Conservation (phyloP, 30 jellyfish, hydroid and myxozoan species). For the Cassiopea andromeda region DNA sequence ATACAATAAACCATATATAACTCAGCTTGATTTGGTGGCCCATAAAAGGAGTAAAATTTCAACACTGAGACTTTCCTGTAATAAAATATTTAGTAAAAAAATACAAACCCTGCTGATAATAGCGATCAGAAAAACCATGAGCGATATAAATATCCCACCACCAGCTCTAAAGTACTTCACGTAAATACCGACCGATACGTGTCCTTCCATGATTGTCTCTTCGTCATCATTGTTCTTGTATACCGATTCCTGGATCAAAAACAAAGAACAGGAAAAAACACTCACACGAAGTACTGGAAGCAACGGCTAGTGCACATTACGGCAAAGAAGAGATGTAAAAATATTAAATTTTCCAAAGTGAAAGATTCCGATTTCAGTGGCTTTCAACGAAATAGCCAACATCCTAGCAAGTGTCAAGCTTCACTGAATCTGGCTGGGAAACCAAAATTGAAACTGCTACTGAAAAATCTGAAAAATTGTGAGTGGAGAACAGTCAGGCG, state of each 20-base stretch:
- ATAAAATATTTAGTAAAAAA: neutral
- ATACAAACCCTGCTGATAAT: conserved; percentile 47
- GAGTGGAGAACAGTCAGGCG: no score
- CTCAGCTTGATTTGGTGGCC: no score
- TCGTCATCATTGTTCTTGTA: conserved; percentile 19
- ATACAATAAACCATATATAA: no score
- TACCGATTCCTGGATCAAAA: conserved; percentile 24
- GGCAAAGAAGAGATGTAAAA: no score
- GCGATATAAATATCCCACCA: conserved; percentile 35
- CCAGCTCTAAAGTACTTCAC: conserved; percentile 69
- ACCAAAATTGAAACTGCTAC: no score
- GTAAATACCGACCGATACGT: conserved; percentile 23
- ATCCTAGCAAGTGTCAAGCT: no score
- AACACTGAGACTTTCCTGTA: neutral
- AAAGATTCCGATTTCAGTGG: no score
- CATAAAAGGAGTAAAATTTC: neutral
- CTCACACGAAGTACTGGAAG: neutral
- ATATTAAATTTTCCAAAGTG: no score
- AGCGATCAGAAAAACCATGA: conserved; percentile 42
- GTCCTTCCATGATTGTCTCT: conserved; percentile 52
- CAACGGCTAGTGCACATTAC: no score
- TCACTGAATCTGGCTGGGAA: no score
- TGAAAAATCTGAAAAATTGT: no score
- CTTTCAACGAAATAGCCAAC: no score
- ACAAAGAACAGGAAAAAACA: neutral